Base-by-base conservation (phyloP, 2,797 vertebrate species). In the Sebastes alutus region DNA sequence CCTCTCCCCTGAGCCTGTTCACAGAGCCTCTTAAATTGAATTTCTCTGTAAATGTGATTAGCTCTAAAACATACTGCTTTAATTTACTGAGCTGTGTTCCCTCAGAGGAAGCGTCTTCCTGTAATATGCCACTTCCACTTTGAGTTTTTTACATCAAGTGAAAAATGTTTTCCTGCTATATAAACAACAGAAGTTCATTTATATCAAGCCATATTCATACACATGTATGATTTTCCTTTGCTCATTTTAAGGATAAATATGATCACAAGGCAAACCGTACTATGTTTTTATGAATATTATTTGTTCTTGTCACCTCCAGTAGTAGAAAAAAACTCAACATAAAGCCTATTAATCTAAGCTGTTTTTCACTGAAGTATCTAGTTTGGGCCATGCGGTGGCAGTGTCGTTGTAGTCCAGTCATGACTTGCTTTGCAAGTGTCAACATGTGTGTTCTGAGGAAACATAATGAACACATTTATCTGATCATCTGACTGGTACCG, bases 1-100 rank as follows among this genome's bases (percentile, higher is more conserved):
- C 20, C 20, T 71, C 22, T 73, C 11, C 61, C 30, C 25, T 10
- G 56, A 66, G 73, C 52, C 30, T 32, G 66, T 78, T 69, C 38
- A 16, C 66, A 38, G 67, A 77, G 23, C 54, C 42, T 73, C 60
- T 78, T 79, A 80, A 87, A 87, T 83, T 86, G 70, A 42, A 91
- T 90, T 86, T 81, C 82, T 72, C 77, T 29, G 56, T 78, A 75
- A 88, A 91, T 82, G 68, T 92, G 80, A 92, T 94, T 80, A 88
- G 42, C 78, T 78, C 23, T 38, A 77, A 78, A 82, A 75, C 83
- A 62, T 69, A 68, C 52, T 59, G 72, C 74, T 81, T 55, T 72
- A 38, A 30, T 77, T 82, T 71, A 32, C 72, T 6, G 33, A 27
- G 54, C 71, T 33, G 32, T 78, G 75, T 72, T 78, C 32, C 67